Base-by-base conservation (phyloP, 1,140 invertebrate genomes). In the Aphis craccivora region DNA sequence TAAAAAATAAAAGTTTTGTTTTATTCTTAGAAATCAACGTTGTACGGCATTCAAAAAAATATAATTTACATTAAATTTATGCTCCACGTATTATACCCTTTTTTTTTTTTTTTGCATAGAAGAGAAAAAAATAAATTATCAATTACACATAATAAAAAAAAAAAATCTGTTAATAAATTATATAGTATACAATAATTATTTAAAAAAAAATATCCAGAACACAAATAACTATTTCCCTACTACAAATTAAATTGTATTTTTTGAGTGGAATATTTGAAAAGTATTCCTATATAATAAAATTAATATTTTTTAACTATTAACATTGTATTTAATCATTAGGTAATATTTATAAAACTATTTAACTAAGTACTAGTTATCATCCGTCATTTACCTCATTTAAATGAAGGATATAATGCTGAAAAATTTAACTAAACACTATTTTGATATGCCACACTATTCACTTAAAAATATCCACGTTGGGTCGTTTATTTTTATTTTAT, bases 361-460 rank as follows among this genome's bases (percentile, higher is more conserved):
- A n/a, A 18, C 4, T n/a, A n/a, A 76, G 14, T 18, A n/a, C 0
- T n/a, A 76, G 60, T 76, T 6, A 89, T 89, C 88, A 37, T 55
- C 88, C 53, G 88, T 23, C 48, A 89, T 89, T 89, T 89, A 23
- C 37, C 88, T 45, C 23, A n/a, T 35, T 48, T 48, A n/a, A 40
- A 89, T 18, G 1, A 22, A 40, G 48, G 20, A 25, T 55, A 87
- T 23, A 55, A 37, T 89, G 88, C 23, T 55, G 30, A 89, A 35
- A 35, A 53, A 55, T 55, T 89, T 14, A 40, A 14, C 23, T 8
- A 25, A 89, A 89, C 88, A 89, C 88, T 40, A 43, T 90, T 43
- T 25, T 67, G 89, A 43, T 43, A 67, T 67, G 53, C 25, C 35
- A 90, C 89, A 90, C 87, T 37, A 8, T 89, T 89, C 37, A 90